Conservation (phyloP, 2,113 vertebrate species). For the Aythya baeri region DNA sequence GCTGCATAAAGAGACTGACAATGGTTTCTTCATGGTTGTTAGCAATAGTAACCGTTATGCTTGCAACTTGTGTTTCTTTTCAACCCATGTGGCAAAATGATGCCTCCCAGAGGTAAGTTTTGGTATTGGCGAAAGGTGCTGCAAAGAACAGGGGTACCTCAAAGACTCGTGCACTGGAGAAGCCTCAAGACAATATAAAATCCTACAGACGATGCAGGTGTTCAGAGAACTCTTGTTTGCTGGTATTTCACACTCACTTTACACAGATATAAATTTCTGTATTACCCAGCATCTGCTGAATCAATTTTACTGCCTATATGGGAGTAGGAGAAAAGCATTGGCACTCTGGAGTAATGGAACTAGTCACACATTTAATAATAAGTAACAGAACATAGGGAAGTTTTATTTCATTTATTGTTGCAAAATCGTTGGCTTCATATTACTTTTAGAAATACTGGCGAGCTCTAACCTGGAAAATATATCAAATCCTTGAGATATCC, state of each 20-base stretch:
- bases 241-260: background rate
- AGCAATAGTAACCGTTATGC: background rate
- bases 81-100: constrained; percentile 29
- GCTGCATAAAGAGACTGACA: background rate
- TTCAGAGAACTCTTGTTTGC: background rate
- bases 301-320: constrained; percentile 4
- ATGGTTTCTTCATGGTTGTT: background rate
- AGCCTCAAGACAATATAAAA: background rate
- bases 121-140: background rate
- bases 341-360: background rate
- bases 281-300: background rate
- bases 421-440: background rate
- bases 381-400: background rate
- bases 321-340: background rate
- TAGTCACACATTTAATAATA: background rate
- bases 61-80: background rate
- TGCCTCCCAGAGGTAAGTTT: constrained; percentile 52
- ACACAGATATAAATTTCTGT: background rate
- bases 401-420: background rate
- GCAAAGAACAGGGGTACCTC: background rate
- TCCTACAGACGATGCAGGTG: background rate
- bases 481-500: background rate
- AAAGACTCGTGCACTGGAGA: background rate
- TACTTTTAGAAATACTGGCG: background rate
- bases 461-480: background rate